phyloP scores from a whole-genome alignment of 1,140 invertebrate genomes.

The Elymnias hypermnestra region DNA sequence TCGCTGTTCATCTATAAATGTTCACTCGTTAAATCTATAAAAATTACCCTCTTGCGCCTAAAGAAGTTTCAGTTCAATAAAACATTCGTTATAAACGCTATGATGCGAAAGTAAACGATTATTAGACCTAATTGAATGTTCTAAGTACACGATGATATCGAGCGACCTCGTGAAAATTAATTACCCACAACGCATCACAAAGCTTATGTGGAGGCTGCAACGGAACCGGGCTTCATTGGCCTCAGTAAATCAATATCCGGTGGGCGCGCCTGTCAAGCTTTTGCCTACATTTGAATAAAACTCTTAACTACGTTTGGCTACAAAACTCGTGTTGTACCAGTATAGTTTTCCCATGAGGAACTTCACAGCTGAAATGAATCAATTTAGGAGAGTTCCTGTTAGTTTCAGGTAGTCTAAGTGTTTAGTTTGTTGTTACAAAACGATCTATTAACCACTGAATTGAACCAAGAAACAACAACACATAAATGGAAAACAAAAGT shows the following conservation, averaged over 20 bases:
- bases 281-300: slow-evolving; percentile 50
- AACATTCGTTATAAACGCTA: neutral
- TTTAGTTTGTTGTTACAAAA: too few species aligned
- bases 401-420: too few species aligned
- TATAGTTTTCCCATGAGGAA: slow-evolving; percentile 19
- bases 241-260: slow-evolving; percentile 69
- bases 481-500: too few species aligned
- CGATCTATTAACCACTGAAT: too few species aligned
- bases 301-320: slow-evolving; percentile 36
- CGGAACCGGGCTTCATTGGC: slow-evolving; percentile 54
- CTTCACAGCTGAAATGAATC: neutral
- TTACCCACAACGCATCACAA: slow-evolving; percentile 51
- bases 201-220: slow-evolving; percentile 56
- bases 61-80: too few species aligned
- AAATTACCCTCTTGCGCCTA: too few species aligned
- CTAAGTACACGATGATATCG: slow-evolving; percentile 19
- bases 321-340: slow-evolving; percentile 14
- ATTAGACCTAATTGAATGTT: slow-evolving; percentile 15
- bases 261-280: slow-evolving; percentile 41
- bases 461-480: too few species aligned
- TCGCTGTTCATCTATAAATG: too few species aligned
- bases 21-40: too few species aligned
- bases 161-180: slow-evolving; percentile 51
- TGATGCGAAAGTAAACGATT: slow-evolving; percentile 3
- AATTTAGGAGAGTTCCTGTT: slow-evolving; percentile 12